Percentiles rank a stretch among this genome's conserved stretches.
phyloP scores from a whole-genome alignment of 2,797 vertebrate species.

The Myotis findleyi region DNA sequence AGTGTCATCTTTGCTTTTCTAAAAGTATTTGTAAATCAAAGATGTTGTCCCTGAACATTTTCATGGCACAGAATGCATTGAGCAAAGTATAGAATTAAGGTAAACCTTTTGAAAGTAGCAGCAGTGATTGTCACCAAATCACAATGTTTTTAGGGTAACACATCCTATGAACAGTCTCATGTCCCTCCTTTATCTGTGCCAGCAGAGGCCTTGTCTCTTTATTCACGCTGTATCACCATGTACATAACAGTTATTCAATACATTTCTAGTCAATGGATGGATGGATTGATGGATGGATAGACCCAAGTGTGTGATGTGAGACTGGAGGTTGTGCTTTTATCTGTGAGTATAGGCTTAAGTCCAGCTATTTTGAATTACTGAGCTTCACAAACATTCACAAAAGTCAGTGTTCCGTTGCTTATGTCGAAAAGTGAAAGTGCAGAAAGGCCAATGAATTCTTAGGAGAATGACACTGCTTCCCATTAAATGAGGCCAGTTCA shows the following conservation, averaged over 20 bases:
- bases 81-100: conserved; percentile 22
- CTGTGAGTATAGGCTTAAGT: background rate
- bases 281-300: background rate
- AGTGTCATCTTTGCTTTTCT: conserved; percentile 42
- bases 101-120: background rate
- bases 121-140: background rate
- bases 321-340: background rate
- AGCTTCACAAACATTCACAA: conserved; percentile 44
- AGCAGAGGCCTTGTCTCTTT: background rate
- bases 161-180: background rate
- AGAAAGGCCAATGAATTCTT: conserved; percentile 14
- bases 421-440: background rate
- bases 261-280: background rate
- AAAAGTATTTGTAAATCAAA: conserved; percentile 45
- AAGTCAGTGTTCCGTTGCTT: background rate
- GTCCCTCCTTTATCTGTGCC: background rate
- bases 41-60: background rate
- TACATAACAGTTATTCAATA: background rate
- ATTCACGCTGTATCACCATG: background rate
- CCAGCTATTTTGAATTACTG: conserved; percentile 36
- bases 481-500: conserved; percentile 17
- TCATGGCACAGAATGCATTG: background rate
- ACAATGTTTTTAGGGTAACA: background rate
- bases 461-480: background rate
- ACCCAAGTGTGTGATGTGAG: background rate